A percentile compares a stretch with the other conserved stretches of the same genome.
phyloP scores from a whole-genome alignment of 1,140 invertebrate genomes.

The Cotesia glomerata region DNA sequence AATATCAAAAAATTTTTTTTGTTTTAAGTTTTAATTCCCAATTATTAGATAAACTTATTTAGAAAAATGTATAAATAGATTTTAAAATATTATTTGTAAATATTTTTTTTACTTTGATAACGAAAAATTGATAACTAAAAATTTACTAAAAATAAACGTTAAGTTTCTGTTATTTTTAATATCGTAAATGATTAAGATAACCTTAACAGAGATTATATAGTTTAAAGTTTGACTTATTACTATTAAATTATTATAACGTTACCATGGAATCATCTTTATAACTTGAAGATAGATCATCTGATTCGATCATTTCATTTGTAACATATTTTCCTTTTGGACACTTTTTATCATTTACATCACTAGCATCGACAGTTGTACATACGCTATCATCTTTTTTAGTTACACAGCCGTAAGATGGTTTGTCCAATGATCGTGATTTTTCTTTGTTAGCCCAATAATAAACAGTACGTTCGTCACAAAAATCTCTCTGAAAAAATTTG shows the following conservation, averaged over 20 bases:
- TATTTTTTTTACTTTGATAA: no score
- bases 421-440: constrained; percentile 58
- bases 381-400: constrained; percentile 54
- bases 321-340: constrained; percentile 52
- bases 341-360: constrained; percentile 48
- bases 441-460: constrained; percentile 60
- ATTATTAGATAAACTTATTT: no score
- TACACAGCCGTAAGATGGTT: constrained; percentile 46
- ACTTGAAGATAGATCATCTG: constrained; percentile 55
- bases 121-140: no score
- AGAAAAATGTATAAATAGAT: no score
- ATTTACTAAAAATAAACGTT: no score
- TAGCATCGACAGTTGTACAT: constrained; percentile 29
- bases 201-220: no score
- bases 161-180: no score
- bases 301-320: constrained; percentile 61
- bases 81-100: no score
- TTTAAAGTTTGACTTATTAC: no score
- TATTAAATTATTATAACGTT: constrained; percentile 31
- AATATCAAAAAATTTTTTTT: no score
- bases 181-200: no score
- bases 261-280: constrained; percentile 61
- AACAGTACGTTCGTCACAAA: constrained; percentile 48
- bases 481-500: constrained; percentile 42
- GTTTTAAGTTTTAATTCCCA: no score